Percentiles rank a stretch among this genome's conserved stretches.
These are phyloP conservation scores for Alitta virens DNA, from an alignment of 2,888 invertebrate species.

Conservation along the genomic window DNA sequence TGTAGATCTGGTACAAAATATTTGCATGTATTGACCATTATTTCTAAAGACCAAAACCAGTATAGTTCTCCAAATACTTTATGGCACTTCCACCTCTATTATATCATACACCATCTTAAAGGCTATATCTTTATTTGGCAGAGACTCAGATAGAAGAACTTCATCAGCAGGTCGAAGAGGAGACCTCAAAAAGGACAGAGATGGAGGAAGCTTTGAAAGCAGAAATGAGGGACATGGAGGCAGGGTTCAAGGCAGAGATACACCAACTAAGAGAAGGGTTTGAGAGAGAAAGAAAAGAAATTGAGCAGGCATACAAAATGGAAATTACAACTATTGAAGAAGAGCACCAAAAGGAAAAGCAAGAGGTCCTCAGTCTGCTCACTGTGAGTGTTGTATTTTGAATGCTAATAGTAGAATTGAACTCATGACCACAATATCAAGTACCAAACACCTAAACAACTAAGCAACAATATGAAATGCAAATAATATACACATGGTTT, in stretches of 20 bases:
- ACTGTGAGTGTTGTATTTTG: background rate
- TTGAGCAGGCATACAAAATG: slow-evolving; percentile 41
- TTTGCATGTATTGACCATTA: too few species aligned
- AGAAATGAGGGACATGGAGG: background rate
- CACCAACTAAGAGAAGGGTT: slow-evolving; percentile 34
- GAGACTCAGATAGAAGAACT: too few species aligned
- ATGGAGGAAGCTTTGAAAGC: background rate
- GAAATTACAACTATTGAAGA: slow-evolving; percentile 45
- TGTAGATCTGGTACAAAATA: too few species aligned
- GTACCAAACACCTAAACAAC: background rate
- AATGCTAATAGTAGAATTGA: background rate
- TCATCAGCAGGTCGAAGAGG: too few species aligned
- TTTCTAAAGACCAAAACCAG: too few species aligned
- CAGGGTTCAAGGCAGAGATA: slow-evolving; percentile 21
- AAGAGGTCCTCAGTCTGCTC: slow-evolving; percentile 1
- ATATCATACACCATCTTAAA: too few species aligned
- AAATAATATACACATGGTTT: too few species aligned
- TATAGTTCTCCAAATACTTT: too few species aligned
- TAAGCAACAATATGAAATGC: too few species aligned
- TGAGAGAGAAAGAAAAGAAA: slow-evolving; percentile 45
- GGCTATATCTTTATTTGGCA: too few species aligned
- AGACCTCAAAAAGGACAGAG: too few species aligned
- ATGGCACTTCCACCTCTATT: too few species aligned
- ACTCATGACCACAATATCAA: background rate
- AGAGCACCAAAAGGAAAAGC: slow-evolving; percentile 9